These are phyloP conservation scores for Chlorocebus sabaeus DNA, from an alignment of 2,113 vertebrate genomes.

Conservation along the genomic window DNA sequence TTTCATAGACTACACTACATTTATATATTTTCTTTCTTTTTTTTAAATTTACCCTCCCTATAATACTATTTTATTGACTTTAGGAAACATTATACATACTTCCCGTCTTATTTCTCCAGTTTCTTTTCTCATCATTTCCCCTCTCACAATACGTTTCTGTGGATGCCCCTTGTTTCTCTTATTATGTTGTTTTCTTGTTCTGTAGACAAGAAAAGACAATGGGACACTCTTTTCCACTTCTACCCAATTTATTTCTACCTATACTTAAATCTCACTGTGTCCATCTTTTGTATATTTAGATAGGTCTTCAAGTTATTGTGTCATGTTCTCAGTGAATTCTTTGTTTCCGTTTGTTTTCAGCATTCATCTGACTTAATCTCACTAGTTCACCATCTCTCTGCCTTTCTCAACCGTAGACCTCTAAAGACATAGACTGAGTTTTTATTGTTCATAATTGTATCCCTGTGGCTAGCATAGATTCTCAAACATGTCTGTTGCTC, in stretches of 20 bases:
- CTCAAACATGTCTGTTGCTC: neutral
- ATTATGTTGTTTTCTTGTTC: neutral
- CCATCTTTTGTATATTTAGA: neutral
- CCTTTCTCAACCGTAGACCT: neutral
- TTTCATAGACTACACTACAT: neutral
- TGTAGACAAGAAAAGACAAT: too few relatives aligned
- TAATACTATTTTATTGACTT: neutral
- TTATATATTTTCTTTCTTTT: neutral
- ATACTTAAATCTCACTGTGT: neutral
- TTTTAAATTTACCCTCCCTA: neutral
- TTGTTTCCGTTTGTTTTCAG: neutral
- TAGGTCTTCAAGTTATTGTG: neutral
- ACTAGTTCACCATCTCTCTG: neutral
- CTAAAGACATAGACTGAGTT: neutral
- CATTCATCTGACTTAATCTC: neutral
- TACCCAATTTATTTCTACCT: neutral
- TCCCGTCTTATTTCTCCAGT: neutral
- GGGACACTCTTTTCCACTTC: accelerated
- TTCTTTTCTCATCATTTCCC: neutral
- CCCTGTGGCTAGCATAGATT: neutral
- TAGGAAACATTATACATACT: neutral
- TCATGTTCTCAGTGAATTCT: neutral
- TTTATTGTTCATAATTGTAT: neutral
- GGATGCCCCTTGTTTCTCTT: neutral
- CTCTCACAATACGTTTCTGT: neutral